Base-by-base conservation (phyloP, 2,888 invertebrate genomes). In the Linnaemya tessellans region DNA sequence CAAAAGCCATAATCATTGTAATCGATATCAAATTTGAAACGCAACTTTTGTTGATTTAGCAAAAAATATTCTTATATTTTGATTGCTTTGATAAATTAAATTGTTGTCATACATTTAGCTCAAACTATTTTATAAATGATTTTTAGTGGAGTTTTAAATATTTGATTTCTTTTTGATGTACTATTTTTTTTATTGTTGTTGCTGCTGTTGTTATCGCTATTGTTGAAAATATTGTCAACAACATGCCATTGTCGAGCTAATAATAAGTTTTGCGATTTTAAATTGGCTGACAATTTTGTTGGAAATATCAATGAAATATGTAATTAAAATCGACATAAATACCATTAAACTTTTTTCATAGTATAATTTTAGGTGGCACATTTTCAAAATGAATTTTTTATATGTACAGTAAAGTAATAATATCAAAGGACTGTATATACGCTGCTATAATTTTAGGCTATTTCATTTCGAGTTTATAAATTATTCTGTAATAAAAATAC, bases 1-100 rank as follows among this genome's bases (percentile, higher is more conserved):
- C 46, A 51, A 62, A 82, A 82, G 25, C 60, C 79, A 70, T 85
- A 82, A 85, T 85, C 82, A 85, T 75, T 85, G 85, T 85, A 85
- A 85, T 85, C 85, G 85, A 85, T 85, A 85, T 43, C 49, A 71
- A 71, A 80, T 60, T 82, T 64, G 56, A 73, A 68, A 75, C 22
- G 51, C 41, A 65, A 65, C 25, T 38, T 74, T 78, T 35, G 35
- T 65, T 73, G 62, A 30, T 54, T 64, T 62, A 46, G 43, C 18
- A 41, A 13, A n/a, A n/a, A n/a, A 7, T 56, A 49, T 30, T 22
- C 30, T 30, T 58, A 25, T 73, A 13, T 38, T 58, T 8, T 74
- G 58, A 74, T 71, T 58, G 22, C 11, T 41, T 70, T 64, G 20
- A 20, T 41, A 68, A 70, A 41, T 38, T 2, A 62, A 78, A 70